Base-by-base conservation (phyloP, 2,113 vertebrate species). In the Chloebia gouldiae region DNA sequence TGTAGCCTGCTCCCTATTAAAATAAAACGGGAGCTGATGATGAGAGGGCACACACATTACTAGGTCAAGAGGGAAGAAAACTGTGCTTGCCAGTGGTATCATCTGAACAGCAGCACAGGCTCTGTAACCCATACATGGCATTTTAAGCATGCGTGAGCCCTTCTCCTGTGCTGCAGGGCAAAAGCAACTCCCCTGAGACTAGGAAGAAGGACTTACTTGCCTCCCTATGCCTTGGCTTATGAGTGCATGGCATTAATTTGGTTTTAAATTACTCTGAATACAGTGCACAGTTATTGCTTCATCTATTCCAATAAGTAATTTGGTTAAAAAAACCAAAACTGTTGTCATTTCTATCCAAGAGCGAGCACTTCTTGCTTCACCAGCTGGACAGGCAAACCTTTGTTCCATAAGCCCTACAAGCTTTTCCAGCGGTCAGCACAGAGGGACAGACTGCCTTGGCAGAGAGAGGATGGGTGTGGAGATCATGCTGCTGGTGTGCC, bases 401-500 rank as follows among this genome's bases (percentile, higher is more conserved):
- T 84, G 81, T 84, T 69, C 69, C n/a, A 51, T 19, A 71, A 81
- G 9, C 49, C 49, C 61, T 42, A 31, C 10, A 1, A 1, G 6
- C 30, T 15, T 40, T 68, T 72, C 35, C 85, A 85, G 86, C 1
- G 2, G 65, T 59, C 18, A 6, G 71, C 59, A 63, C 40, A 75
- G 70, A 86, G 54, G 35, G 49, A 87, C 60, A 27, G 87, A 79
- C 33, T 45, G 70, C 91, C 60, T 70, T 56, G 79, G 78, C 40
- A 90, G 81, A 61, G 68, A 31, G 63, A 72, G 25, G 51, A 53
- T 73, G 47, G 47, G 9, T 61, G 27, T 51, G 54, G 54, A 76
- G 63, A 87, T 47, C 27, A 7, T 50, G n/a, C 63, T 60, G 61
- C n/a, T 0, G 0, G 22, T 0, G 0, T 44, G 73, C 45, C 2